phyloP scores from a whole-genome alignment of 2,888 invertebrate genomes.

The Argyresthia goedartella region DNA sequence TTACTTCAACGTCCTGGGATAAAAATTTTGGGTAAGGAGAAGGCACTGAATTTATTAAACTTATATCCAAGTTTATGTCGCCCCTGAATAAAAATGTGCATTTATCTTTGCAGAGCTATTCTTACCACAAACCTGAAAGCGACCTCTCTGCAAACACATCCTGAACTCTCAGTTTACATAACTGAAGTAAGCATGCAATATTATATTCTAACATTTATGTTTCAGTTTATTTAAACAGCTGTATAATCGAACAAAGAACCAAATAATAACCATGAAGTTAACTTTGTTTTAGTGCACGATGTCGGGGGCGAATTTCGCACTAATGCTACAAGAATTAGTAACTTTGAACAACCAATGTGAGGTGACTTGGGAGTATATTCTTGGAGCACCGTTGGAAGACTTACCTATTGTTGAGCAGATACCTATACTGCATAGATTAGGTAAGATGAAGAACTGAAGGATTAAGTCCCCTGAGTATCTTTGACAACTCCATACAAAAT shows the following conservation, averaged over 20 bases:
- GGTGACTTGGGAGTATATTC: constrained; percentile 77
- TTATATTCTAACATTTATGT: background rate
- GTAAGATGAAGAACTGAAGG: constrained; percentile 30
- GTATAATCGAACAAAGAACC: too few species aligned
- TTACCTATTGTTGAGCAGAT: constrained; percentile 87
- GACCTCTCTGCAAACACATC: constrained; percentile 42
- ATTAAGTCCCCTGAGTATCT: too few species aligned
- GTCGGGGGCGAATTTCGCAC: constrained; percentile 72
- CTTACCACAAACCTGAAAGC: constrained; percentile 45
- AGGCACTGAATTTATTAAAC: background rate
- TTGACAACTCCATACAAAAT: background rate
- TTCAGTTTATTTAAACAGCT: background rate
- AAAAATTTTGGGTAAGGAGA: constrained; percentile 62
- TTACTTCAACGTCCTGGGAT: constrained; percentile 86
- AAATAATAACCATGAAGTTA: too few species aligned
- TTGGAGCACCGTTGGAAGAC: constrained; percentile 80
- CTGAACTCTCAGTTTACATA: constrained; percentile 47
- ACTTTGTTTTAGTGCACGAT: constrained; percentile 64
- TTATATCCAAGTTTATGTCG: background rate
- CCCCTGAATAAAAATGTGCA: background rate
- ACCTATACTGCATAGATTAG: constrained; percentile 79
- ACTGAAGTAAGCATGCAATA: constrained; percentile 41
- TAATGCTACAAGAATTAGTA: constrained; percentile 78
- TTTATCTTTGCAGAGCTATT: constrained; percentile 38
- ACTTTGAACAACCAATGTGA: constrained; percentile 82